Evolutionary conservation across 2,797 vertebrate genomes (phyloP).

Genomic region (Bradypodion pumilum): DNA sequence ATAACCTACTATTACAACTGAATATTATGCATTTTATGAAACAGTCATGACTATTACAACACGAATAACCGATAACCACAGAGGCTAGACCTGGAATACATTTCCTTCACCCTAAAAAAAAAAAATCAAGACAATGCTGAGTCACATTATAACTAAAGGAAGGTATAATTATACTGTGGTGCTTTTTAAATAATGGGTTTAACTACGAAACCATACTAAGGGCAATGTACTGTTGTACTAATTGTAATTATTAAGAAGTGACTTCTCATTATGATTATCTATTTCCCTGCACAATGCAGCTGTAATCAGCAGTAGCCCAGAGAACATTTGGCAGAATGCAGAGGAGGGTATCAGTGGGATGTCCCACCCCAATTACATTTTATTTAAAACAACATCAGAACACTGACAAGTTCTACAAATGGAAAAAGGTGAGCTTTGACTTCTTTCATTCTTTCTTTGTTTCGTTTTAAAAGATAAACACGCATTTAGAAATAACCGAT

Average conservation of each 20-base stretch:
- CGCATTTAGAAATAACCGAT: too few species aligned
- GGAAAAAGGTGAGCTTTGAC: background rate
- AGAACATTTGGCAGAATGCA: background rate
- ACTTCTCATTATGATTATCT: conserved; percentile 29
- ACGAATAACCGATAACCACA: conserved; percentile 4
- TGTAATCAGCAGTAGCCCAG: background rate
- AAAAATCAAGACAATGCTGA: conserved; percentile 16
- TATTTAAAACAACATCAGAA: background rate
- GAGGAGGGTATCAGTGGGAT: background rate
- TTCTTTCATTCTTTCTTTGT: background rate
- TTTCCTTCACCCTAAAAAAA: background rate
- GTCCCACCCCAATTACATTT: background rate
- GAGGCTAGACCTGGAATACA: background rate
- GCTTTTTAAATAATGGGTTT: conserved; percentile 22
- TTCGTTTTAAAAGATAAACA: background rate
- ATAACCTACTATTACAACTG: background rate
- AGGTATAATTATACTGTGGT: conserved; percentile 17
- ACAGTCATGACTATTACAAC: background rate
- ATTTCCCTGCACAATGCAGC: background rate
- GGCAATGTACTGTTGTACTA: conserved; percentile 27
- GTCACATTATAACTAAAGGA: conserved; percentile 10
- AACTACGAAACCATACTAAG: conserved; percentile 14
- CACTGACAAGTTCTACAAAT: background rate
- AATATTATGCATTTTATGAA: background rate
- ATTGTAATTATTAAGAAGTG: conserved; percentile 20